These are phyloP conservation scores for Chaetodon trifasciatus DNA, from an alignment of 2,797 vertebrate genomes.

Conservation along the genomic window DNA sequence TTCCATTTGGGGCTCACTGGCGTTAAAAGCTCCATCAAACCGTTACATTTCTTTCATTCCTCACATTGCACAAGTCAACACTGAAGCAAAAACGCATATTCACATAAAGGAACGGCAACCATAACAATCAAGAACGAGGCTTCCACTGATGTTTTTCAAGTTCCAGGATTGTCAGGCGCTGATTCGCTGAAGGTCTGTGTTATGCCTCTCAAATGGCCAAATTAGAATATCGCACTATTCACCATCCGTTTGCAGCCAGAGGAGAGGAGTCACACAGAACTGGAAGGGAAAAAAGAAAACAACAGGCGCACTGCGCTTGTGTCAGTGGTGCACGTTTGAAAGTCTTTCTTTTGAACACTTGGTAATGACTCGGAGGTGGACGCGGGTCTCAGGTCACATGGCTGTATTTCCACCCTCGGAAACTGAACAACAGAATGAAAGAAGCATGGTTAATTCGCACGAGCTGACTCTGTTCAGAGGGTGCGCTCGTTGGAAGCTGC, in stretches of 20 bases:
- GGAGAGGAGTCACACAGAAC: conserved; percentile 12
- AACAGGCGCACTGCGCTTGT: conserved; percentile 36
- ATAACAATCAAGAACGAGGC: not conserved
- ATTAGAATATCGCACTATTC: conserved; percentile 33
- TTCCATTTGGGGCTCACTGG: conserved; percentile 16
- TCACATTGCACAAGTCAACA: not conserved
- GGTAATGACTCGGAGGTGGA: conserved; percentile 52
- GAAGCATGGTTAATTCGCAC: conserved; percentile 34
- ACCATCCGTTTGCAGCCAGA: conserved; percentile 20
- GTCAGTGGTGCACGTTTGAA: conserved; percentile 51
- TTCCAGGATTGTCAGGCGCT: not conserved
- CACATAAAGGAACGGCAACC: not conserved
- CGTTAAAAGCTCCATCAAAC: conserved; percentile 20
- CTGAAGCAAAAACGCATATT: not conserved
- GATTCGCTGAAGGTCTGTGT: conserved; percentile 19
- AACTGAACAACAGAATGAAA: conserved; percentile 16
- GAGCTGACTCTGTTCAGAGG: conserved; percentile 28
- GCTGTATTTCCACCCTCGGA: conserved; percentile 33
- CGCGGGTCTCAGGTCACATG: conserved; percentile 16
- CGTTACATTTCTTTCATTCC: conserved; percentile 4
- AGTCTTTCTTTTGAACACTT: conserved; percentile 40
- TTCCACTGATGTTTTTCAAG: conserved; percentile 8
- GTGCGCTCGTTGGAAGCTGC: conserved; percentile 45
- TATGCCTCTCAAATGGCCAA: conserved; percentile 15
- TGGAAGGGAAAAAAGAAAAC: conserved; percentile 15